Evolutionary conservation across 2,113 vertebrate species (phyloP).

Genomic region (Scophthalmus maximus): DNA sequence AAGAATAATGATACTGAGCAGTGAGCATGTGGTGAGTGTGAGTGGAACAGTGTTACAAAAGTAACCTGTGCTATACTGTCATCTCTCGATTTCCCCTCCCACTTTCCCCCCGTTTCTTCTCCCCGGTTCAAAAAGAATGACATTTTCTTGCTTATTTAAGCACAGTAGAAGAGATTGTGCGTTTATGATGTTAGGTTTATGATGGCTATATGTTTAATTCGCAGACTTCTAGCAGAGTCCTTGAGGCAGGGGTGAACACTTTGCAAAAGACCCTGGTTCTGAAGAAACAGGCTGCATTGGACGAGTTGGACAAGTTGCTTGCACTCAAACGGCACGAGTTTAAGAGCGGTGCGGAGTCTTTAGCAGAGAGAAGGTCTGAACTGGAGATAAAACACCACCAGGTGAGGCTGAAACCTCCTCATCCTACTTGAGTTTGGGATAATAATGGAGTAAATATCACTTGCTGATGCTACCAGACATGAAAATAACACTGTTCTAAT

Average conservation of each 20-base stretch:
- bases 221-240: slow-evolving; percentile 67
- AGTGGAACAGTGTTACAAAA: no score
- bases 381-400: slow-evolving; percentile 76
- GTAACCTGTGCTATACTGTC: background rate
- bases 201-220: slow-evolving; percentile 1
- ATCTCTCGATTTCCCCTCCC: background rate
- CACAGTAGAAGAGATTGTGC: background rate
- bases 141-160: background rate
- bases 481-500: background rate
- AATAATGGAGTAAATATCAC: background rate
- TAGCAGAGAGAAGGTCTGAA: slow-evolving; percentile 64
- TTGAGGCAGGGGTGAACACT: slow-evolving; percentile 75
- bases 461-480: background rate
- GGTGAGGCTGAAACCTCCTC: slow-evolving; percentile 54
- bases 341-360: slow-evolving; percentile 60
- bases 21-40: no score
- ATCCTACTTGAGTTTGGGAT: background rate
- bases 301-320: slow-evolving; percentile 73
- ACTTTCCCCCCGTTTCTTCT: background rate
- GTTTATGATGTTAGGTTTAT: no score
- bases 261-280: slow-evolving; percentile 79
- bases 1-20: slow-evolving; percentile 5
- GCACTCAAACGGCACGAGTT: slow-evolving; percentile 79
- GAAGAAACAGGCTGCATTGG: slow-evolving; percentile 80
- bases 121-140: background rate